phyloP scores from a whole-genome alignment of 1,140 invertebrate species.

The Thaumatotibia leucotreta region DNA sequence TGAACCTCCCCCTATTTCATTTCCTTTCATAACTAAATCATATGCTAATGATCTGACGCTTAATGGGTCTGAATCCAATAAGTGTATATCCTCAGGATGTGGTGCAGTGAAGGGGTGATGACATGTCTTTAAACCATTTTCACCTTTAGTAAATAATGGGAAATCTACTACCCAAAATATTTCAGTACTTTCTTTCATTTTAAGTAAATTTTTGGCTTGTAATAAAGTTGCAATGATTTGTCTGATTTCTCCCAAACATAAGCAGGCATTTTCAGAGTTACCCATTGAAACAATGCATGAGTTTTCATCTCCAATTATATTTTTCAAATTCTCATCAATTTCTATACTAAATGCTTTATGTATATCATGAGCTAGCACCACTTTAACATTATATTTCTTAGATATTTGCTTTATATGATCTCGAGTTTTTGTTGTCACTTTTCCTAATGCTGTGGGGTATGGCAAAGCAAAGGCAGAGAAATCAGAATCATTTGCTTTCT shows the following conservation, averaged over 20 bases:
- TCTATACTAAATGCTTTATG: conserved; percentile 75
- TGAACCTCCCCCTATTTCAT: conserved; percentile 98
- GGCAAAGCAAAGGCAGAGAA: conserved; percentile 78
- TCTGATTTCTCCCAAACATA: conserved; percentile 84
- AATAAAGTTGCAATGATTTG: conserved; percentile 79
- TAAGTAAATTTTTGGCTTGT: conserved; percentile 64
- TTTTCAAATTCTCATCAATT: conserved; percentile 30
- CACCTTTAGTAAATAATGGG: conserved; percentile 88
- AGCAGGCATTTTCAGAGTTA: conserved; percentile 42
- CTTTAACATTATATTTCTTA: conserved; percentile 52
- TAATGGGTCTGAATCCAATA: conserved; percentile 83
- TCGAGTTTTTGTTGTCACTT: conserved; percentile 68
- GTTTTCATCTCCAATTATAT: conserved; percentile 27
- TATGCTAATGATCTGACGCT: conserved; percentile 91
- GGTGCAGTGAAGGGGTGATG: conserved; percentile 98
- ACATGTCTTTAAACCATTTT: conserved; percentile 83
- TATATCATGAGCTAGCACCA: conserved; percentile 74
- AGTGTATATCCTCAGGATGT: conserved; percentile 85
- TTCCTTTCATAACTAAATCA: conserved; percentile 97
- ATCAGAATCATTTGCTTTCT: conserved; percentile 34
- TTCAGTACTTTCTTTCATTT: conserved; percentile 49
- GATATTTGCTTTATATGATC: conserved; percentile 48
- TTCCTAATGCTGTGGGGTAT: conserved; percentile 69
- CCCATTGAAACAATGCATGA: conserved; percentile 44
- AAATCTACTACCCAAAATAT: conserved; percentile 97